These are phyloP conservation scores for Poicephalus gulielmi DNA, from an alignment of 2,113 vertebrate species.

Conservation along the genomic window DNA sequence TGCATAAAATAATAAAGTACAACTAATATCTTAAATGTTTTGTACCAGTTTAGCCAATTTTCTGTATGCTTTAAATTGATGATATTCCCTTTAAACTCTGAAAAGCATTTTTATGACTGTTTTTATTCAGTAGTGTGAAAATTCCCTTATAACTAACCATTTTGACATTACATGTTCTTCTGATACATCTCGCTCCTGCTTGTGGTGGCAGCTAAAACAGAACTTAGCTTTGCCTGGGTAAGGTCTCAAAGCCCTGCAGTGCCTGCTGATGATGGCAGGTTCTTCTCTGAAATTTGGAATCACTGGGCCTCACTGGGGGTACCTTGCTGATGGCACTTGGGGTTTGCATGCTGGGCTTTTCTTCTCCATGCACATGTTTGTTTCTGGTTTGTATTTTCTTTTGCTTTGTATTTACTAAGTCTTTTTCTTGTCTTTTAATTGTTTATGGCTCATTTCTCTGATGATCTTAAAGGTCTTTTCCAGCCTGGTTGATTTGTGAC, in stretches of 20 bases:
- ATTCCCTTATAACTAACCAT: not conserved
- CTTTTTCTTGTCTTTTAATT: not conserved
- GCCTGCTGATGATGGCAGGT: not conserved
- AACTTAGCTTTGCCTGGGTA: slow-evolving; percentile 14
- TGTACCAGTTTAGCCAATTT: not conserved
- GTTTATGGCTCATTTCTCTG: not conserved
- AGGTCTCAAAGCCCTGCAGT: not conserved
- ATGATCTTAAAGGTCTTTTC: not conserved
- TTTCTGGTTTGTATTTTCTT: not conserved
- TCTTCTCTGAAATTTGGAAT: not conserved
- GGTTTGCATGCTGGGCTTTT: slow-evolving; percentile 47
- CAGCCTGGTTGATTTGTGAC: not conserved
- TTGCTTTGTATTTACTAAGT: slow-evolving; percentile 14
- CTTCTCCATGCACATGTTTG: not conserved
- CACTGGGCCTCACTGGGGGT: not conserved
- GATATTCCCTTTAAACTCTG: not conserved
- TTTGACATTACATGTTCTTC: not conserved
- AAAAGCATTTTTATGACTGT: not conserved
- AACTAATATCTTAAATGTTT: not conserved
- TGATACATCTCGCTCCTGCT: not conserved
- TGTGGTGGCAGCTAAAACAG: not conserved
- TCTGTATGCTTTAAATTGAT: not conserved
- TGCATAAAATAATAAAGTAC: not conserved
- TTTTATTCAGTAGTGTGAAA: not conserved
- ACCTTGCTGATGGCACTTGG: not conserved